Evolutionary conservation across 1,140 invertebrate species (phyloP).

Genomic region (Pseudomyrmex flavicornis): DNA sequence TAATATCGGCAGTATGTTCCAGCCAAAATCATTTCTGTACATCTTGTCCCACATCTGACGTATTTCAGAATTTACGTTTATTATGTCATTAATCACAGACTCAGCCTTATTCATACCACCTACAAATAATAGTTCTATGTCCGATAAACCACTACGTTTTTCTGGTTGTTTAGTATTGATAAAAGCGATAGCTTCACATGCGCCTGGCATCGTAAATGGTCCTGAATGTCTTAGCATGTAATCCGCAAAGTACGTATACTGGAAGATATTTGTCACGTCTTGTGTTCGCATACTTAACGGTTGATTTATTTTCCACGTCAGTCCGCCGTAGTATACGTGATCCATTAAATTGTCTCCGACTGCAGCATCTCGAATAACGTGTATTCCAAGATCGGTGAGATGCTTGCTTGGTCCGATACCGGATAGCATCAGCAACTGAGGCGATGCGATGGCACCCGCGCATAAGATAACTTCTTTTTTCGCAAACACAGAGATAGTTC

Average conservation of each 20-base stretch:
- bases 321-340: conserved; percentile 89
- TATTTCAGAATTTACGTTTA: conserved; percentile 83
- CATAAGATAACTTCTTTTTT: conserved; percentile 91
- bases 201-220: conserved; percentile 91
- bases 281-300: conserved; percentile 75
- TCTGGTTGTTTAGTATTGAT: conserved; percentile 89
- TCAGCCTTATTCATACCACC: conserved; percentile 86
- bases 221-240: conserved; percentile 87
- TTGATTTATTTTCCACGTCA: conserved; percentile 88
- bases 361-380: conserved; percentile 89
- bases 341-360: conserved; percentile 93
- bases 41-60: conserved; percentile 85
- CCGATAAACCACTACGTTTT: conserved; percentile 88
- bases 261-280: conserved; percentile 63
- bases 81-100: conserved; percentile 84
- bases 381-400: conserved; percentile 87
- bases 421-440: conserved; percentile 92
- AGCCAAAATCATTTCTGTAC: conserved; percentile 85
- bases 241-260: conserved; percentile 79
- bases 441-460: conserved; percentile 90
- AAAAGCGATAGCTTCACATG: conserved; percentile 92
- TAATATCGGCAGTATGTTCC: conserved; percentile 89
- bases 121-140: conserved; percentile 91
- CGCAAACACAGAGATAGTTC: conserved; percentile 86
- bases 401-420: conserved; percentile 92